phyloP scores from a whole-genome alignment of 1,140 invertebrate genomes.

The Polyergus mexicanus region DNA sequence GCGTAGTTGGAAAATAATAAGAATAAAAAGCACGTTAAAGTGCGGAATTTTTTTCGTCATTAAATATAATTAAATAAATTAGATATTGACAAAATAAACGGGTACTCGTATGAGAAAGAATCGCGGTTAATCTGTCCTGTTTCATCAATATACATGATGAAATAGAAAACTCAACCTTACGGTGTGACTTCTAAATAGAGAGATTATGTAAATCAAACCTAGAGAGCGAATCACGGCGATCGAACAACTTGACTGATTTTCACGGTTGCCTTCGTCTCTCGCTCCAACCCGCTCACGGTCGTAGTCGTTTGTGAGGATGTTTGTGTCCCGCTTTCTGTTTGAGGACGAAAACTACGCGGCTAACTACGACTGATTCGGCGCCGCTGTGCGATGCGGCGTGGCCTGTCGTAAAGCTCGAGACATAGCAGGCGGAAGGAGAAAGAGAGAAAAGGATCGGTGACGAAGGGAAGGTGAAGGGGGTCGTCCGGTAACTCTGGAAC shows the following conservation, averaged over 20 bases:
- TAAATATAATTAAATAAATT: background rate
- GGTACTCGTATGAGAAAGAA: background rate
- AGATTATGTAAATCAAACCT: slow-evolving; percentile 56
- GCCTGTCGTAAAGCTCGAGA: slow-evolving; percentile 52
- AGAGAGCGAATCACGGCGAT: slow-evolving; percentile 59
- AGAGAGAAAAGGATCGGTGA: slow-evolving; percentile 50
- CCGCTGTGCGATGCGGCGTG: slow-evolving; percentile 72
- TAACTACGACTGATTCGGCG: slow-evolving; percentile 84
- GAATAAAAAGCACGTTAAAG: slow-evolving; percentile 3
- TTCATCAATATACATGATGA: background rate
- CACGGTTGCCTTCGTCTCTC: slow-evolving; percentile 16
- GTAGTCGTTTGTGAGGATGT: slow-evolving; percentile 75
- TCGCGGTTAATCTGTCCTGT: background rate
- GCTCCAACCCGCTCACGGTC: slow-evolving; percentile 35
- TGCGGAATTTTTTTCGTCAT: background rate
- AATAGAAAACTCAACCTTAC: slow-evolving; percentile 8
- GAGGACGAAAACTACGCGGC: slow-evolving; percentile 83
- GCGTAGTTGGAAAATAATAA: slow-evolving; percentile 43
- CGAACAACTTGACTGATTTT: slow-evolving; percentile 70
- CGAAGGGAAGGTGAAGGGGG: slow-evolving; percentile 13
- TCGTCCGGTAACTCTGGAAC: slow-evolving; percentile 83
- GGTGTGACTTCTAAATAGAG: slow-evolving; percentile 23
- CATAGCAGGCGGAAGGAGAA: slow-evolving; percentile 53
- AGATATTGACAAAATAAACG: slow-evolving; percentile 17
- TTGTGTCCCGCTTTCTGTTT: slow-evolving; percentile 84